phyloP scores from a whole-genome alignment of 2,797 vertebrate species.

The Etheostoma perlongum region DNA sequence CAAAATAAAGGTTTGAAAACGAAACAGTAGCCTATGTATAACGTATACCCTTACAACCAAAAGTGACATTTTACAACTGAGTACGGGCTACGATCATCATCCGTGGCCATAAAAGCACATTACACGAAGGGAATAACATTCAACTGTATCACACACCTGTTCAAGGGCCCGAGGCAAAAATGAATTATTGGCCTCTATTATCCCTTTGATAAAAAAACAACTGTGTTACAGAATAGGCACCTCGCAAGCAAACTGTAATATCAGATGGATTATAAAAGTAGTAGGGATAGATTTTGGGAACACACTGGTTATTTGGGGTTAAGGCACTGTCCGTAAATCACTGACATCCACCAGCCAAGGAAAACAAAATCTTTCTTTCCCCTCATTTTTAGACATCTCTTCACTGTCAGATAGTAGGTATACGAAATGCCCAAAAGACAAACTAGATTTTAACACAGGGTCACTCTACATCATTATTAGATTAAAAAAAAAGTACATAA shows the following conservation, averaged over 20 bases:
- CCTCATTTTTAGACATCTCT: neutral
- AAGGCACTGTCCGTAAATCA: neutral
- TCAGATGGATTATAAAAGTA: neutral
- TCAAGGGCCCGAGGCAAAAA: neutral
- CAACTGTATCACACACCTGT: neutral
- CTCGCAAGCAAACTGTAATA: too few species aligned
- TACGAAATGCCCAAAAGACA: neutral
- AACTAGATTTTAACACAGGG: neutral
- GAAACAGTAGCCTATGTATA: too few species aligned
- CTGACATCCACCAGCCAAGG: neutral
- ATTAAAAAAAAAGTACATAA: too few species aligned
- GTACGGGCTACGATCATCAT: neutral
- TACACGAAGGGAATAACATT: too few species aligned
- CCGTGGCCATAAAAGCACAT: too few species aligned
- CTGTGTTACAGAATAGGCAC: neutral
- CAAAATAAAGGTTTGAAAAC: constrained; percentile 49
- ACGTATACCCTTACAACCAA: neutral
- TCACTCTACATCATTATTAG: neutral
- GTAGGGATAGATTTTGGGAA: neutral
- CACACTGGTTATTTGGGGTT: neutral
- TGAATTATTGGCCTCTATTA: too few species aligned
- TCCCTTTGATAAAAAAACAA: neutral
- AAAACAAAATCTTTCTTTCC: neutral
- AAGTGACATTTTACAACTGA: neutral
- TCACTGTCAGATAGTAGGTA: neutral